Base-by-base conservation (phyloP, 1,140 invertebrate species). In the Scaptomyza pallida region DNA sequence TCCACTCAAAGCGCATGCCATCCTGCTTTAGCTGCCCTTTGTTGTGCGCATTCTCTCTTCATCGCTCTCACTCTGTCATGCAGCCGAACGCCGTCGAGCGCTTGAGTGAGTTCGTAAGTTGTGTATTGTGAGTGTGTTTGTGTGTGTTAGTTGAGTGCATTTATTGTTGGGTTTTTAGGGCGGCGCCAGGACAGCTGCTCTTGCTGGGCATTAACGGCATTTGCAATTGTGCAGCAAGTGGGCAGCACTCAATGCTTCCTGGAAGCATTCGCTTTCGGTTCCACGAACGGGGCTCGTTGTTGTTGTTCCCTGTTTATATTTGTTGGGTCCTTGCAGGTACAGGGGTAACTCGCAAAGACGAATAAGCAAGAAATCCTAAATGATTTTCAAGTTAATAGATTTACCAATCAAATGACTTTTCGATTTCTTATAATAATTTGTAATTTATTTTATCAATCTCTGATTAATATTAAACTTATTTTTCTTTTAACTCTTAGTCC, bases 221-320 rank as follows among this genome's bases (percentile, higher is more conserved):
- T 71, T 64, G 55, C 63, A 67, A 65, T 60, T 65, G 69, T 56
- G 67, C 60, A 70, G 23, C 65, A 59, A 65, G 70, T 82, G 80
- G 78, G 35, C 78, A 82, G 70, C 60, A 47, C 74, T 51, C 52
- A 74, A 62, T 48, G 70, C 82, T 86, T 86, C 82, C 81, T 72
- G 82, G 81, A 86, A 88, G 67, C 54, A n/a, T n/a, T n/a, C n/a
- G 51, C 48, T 63, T 51, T 70, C 47, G 61, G 54, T 89, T 86
- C 82, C 68, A 81, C 77, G 83, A 86, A 88, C 67, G 55, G 59
- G 17, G 44, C 40, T 48, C 56, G 19, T 30, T 3, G 4, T 50
- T 59, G 26, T 44, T 41, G 12, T 10, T n/a, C n/a, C n/a, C n/a
- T 55, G 63, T 43, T 21, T 4, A 10, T 63, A n/a, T 40, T 55